These are phyloP conservation scores for Thalassophryne amazonica DNA, from an alignment of 2,797 vertebrate genomes.

Conservation along the genomic window DNA sequence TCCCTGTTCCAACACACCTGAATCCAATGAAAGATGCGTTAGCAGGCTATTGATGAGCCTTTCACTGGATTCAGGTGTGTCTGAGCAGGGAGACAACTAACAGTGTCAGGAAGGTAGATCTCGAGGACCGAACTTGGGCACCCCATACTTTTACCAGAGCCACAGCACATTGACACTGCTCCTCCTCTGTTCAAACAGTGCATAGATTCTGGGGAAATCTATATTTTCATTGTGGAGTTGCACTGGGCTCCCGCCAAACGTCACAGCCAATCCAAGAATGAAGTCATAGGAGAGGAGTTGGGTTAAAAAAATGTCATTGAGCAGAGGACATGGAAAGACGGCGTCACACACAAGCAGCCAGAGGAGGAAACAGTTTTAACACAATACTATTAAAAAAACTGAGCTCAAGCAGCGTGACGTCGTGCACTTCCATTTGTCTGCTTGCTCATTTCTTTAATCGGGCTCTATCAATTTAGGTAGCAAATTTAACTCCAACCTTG, in stretches of 20 bases:
- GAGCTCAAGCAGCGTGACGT: constrained; percentile 1
- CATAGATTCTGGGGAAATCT: constrained; percentile 13
- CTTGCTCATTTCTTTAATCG: background rate
- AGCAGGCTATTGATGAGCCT: too few species aligned
- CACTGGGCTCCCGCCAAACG: constrained; percentile 16
- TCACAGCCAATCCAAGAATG: constrained; percentile 2
- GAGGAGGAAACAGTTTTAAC: background rate
- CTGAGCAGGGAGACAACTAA: too few species aligned
- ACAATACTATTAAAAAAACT: background rate
- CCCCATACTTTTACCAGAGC: background rate
- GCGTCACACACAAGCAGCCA: constrained; percentile 5
- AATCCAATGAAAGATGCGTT: too few species aligned
- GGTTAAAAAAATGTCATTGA: constrained; percentile 10
- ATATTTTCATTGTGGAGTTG: constrained; percentile 29
- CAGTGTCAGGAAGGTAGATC: too few species aligned
- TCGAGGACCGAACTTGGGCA: too few species aligned
- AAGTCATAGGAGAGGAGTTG: constrained; percentile 1
- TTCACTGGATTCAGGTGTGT: too few species aligned
- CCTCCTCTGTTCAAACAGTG: background rate
- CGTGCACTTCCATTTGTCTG: background rate
- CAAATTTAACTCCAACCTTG: background rate
- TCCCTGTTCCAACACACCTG: too few species aligned
- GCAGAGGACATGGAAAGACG: constrained; percentile 4
- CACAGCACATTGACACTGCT: background rate
- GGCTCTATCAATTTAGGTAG: background rate